Conservation (phyloP, 2,113 vertebrate species). For the Phalacrocorax aristotelis region DNA sequence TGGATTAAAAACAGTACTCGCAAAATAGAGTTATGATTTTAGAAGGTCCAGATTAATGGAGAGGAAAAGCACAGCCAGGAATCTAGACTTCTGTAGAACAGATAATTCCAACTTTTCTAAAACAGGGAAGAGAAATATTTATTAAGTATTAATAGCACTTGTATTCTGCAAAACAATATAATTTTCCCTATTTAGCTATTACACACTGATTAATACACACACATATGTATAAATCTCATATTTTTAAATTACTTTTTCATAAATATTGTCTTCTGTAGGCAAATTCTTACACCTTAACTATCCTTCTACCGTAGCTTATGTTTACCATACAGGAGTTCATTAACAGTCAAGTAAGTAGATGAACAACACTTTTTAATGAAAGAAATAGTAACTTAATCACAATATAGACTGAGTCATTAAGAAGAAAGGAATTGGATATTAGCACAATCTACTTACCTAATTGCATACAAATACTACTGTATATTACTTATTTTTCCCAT, state of each 20-base stretch:
- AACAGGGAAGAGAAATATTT: constrained; percentile 54
- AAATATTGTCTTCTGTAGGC: neutral
- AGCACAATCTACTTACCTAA: neutral
- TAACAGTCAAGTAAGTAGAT: neutral
- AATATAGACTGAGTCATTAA: neutral
- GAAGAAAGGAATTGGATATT: neutral
- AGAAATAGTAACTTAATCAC: neutral
- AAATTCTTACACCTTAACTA: neutral
- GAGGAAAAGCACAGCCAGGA: neutral
- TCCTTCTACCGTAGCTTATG: neutral
- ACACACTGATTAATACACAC: neutral
- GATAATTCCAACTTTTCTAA: constrained; percentile 11
- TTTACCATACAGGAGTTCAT: neutral
- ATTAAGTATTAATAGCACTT: neutral
- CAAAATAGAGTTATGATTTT: neutral
- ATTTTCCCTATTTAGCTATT: neutral
- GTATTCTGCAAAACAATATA: neutral
- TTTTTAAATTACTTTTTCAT: neutral
- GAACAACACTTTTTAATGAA: neutral
- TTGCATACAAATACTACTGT: neutral
- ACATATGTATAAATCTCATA: neutral
- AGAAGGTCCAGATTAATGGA: constrained; percentile 18
- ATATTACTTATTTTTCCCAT: neutral
- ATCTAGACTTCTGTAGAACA: neutral
- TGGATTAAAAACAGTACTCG: neutral